A percentile compares a stretch with the other conserved stretches of the same genome.
Conservation (phyloP, 2,113 vertebrate genomes). For the Nibea albiflora region DNA sequence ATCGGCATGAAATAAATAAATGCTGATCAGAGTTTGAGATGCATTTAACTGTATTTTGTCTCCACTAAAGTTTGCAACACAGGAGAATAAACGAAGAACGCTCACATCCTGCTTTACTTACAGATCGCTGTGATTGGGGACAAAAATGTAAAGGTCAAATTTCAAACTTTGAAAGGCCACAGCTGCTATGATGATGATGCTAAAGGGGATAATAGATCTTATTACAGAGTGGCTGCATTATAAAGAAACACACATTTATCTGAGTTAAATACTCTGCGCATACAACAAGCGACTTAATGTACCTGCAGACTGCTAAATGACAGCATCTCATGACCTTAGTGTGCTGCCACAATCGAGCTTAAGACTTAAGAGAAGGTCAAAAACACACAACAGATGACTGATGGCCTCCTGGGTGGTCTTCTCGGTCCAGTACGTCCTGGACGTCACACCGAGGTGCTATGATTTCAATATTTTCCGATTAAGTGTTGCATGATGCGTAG, state of each 20-base stretch:
- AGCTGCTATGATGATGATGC: slow-evolving; percentile 35
- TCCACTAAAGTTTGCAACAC: background rate
- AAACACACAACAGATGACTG: background rate
- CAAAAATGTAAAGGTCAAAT: slow-evolving; percentile 39
- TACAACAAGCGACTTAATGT: background rate
- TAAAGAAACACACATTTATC: background rate
- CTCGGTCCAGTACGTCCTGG: background rate
- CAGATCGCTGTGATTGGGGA: slow-evolving; percentile 25
- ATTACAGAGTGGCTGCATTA: background rate
- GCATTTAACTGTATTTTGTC: background rate
- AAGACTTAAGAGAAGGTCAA: background rate
- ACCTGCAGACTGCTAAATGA: background rate
- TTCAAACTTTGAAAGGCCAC: slow-evolving; percentile 43
- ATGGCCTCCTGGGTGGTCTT: background rate
- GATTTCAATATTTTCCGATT: slow-evolving; percentile 45
- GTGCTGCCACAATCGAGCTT: background rate
- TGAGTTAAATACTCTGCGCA: background rate
- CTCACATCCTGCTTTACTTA: slow-evolving; percentile 3
- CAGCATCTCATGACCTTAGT: background rate
- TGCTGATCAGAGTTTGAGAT: background rate
- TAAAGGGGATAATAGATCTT: background rate
- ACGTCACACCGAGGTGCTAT: background rate
- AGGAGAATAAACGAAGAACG: background rate
- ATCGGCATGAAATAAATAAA: background rate
- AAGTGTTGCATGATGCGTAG: slow-evolving; percentile 43